Evolutionary conservation across 2,113 vertebrate species (phyloP).

Genomic region (Callipepla squamata): DNA sequence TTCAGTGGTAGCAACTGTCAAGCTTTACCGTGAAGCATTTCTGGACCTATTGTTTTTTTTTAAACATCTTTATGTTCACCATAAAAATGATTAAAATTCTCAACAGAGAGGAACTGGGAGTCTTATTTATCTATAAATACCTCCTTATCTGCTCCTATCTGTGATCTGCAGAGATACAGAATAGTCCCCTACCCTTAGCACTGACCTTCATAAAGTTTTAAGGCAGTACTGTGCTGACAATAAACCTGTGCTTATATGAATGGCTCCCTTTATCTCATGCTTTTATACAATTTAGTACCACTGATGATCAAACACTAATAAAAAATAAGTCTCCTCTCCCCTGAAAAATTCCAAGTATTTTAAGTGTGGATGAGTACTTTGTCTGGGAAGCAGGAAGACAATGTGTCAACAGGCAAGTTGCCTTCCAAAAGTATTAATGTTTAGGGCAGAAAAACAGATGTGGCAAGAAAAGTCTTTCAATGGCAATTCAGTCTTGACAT

Average conservation of each 20-base stretch:
- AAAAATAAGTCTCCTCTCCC: neutral
- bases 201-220: neutral
- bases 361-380: constrained; percentile 1
- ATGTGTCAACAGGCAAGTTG: neutral
- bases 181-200: neutral
- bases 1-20: neutral
- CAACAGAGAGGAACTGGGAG: neutral
- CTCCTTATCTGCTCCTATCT: neutral
- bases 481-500: constrained; percentile 13
- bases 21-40: neutral
- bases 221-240: neutral
- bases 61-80: neutral
- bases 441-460: constrained; percentile 37
- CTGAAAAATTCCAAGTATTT: constrained; percentile 47
- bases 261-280: neutral
- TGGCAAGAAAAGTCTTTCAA: neutral
- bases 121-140: neutral
- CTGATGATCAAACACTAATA: neutral
- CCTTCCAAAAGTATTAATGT: neutral
- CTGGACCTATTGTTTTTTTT: neutral
- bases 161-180: neutral
- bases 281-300: neutral
- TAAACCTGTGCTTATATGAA: neutral
- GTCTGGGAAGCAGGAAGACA: constrained; percentile 36
- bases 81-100: neutral